A percentile compares a stretch with the other conserved stretches of the same genome.
phyloP scores from a whole-genome alignment of 2,888 invertebrate genomes.

The Dioctria rufipes region DNA sequence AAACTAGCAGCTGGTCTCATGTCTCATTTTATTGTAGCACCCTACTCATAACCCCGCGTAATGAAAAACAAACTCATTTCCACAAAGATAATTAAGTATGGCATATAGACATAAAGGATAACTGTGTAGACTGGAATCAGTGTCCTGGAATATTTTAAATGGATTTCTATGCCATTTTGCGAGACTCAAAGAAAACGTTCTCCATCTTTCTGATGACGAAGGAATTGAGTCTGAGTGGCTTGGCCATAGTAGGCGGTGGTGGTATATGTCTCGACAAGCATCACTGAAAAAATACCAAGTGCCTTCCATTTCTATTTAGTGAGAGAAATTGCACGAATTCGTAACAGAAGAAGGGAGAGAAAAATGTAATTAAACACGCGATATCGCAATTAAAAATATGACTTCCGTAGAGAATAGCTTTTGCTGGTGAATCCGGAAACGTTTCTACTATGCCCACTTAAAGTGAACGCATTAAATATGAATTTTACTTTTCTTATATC shows the following conservation, averaged over 20 bases:
- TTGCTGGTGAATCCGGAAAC: not conserved
- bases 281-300: constrained; percentile 19
- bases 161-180: not conserved
- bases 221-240: not conserved
- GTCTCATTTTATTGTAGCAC: too few species aligned
- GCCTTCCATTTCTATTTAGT: not conserved
- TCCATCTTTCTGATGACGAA: not conserved
- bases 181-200: not conserved
- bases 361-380: constrained; percentile 20
- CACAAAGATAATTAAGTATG: not conserved
- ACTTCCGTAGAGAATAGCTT: constrained; percentile 12
- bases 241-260: not conserved
- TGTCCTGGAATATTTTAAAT: constrained; percentile 4
- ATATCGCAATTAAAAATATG: constrained; percentile 22
- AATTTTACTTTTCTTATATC: not conserved
- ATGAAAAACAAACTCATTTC: not conserved
- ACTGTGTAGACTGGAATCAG: not conserved
- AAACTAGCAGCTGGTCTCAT: too few species aligned
- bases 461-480: not conserved
- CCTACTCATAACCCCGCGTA: not conserved
- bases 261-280: not conserved
- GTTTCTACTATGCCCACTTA: not conserved
- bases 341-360: not conserved
- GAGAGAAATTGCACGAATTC: not conserved
- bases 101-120: too few species aligned